Base-by-base conservation (phyloP, 2,888 invertebrate species). In the Caenorhabditis sp. region DNA sequence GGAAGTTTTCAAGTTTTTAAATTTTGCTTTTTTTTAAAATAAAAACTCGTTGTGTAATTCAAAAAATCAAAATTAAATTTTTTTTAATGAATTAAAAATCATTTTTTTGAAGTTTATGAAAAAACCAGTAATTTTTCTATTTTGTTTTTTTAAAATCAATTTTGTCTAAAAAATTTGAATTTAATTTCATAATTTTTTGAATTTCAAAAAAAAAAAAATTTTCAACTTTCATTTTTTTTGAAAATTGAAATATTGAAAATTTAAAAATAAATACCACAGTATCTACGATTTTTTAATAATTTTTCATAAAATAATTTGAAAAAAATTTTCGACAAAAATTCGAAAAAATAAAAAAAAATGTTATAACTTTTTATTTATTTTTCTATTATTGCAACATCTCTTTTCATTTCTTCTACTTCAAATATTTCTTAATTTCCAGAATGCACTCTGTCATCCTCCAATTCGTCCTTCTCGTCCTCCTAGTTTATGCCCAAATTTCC, bases 401-500 rank as follows among this genome's bases (percentile, higher is more conserved):
- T 58, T 20, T 26, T n/a, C n/a, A 56, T 22, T 22, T 56, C 26
- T 56, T 32, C n/a, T 32, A 32, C 55, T 55, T 28, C 5, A 55
- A 32, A 24, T 56, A 32, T 6, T n/a, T n/a, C 32, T 32, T 32
- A 32, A 32, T 9, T 32, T 32, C 32, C 32, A 32, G 32, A 32
- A 40, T 61, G 32, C 24, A 60, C 6, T 61, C 60, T 53, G 28
- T 40, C 15, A 77, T 61, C n/a, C 50, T 60, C 13, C 68, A 53
- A 53, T 22, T 24, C 1, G n/a, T 74, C 5, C 50, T 71, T 1
- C 64, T 71, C 13, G 62, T 71, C 18, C 71, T 71, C 24, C 56
- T 71, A 3, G 71, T 71, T 4, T 71, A 71, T 40, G 55, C 62
- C 37, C 71, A 71, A 32, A 13, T 53, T 15, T 37, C 55, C 0